A percentile compares a stretch with the other conserved stretches of the same genome.
These are phyloP conservation scores for Pluvianellus socialis DNA, from an alignment of 2,113 vertebrate species.

Conservation along the genomic window DNA sequence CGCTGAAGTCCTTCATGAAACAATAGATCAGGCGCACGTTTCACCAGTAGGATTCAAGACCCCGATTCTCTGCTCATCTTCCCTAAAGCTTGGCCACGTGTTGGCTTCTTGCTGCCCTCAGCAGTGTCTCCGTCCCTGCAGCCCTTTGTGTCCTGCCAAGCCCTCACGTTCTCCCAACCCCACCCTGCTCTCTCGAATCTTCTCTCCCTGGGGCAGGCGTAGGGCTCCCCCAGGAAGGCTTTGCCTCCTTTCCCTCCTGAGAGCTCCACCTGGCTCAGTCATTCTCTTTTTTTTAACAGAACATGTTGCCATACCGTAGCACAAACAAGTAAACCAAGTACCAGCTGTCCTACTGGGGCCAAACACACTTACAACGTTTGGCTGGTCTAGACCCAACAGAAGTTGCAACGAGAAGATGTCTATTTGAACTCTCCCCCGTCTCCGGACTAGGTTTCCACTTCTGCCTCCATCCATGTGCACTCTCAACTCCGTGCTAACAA, in stretches of 20 bases:
- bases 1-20: background rate
- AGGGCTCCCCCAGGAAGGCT: background rate
- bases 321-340: background rate
- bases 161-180: background rate
- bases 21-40: background rate
- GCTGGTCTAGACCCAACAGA: background rate
- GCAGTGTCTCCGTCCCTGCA: background rate
- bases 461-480: background rate
- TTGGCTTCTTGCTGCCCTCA: background rate
- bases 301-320: background rate
- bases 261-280: background rate
- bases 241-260: background rate
- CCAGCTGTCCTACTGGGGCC: background rate
- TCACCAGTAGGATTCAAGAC: background rate
- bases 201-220: background rate
- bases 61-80: background rate
- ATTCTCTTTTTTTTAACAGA: background rate
- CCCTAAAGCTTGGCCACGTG: rapidly evolving
- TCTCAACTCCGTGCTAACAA: background rate
- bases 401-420: background rate
- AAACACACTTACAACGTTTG: background rate
- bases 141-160: background rate
- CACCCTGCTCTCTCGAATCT: background rate
- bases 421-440: rapidly evolving
- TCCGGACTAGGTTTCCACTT: background rate